A percentile compares a stretch with the other conserved stretches of the same genome.
Conservation (phyloP, 2,113 vertebrate species). For the Paratilapia polleni region DNA sequence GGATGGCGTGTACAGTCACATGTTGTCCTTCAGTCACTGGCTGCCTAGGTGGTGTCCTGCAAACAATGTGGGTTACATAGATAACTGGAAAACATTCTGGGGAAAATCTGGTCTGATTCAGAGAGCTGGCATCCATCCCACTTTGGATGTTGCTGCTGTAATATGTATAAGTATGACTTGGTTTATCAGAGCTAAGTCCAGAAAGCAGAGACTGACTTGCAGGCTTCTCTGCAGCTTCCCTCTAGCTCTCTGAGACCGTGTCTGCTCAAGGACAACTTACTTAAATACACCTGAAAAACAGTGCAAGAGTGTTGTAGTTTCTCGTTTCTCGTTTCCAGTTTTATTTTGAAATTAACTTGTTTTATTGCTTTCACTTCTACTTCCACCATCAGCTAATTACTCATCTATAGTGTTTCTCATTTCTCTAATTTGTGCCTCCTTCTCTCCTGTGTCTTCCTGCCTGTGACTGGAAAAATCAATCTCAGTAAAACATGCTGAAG, state of each 20-base stretch:
- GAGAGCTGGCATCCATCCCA: neutral
- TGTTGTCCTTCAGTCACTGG: neutral
- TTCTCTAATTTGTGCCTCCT: neutral
- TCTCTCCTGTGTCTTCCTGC: neutral
- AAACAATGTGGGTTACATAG: neutral
- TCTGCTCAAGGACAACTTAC: no score
- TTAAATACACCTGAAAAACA: no score
- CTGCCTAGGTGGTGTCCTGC: neutral
- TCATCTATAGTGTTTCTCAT: neutral
- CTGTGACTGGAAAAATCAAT: neutral
- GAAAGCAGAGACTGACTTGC: neutral
- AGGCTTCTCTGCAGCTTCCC: neutral
- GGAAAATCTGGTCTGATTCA: neutral
- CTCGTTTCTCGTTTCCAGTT: no score
- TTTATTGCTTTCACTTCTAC: neutral
- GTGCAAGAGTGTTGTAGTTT: no score
- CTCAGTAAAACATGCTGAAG: neutral
- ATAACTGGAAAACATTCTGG: neutral
- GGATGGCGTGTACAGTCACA: neutral
- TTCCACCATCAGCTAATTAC: neutral
- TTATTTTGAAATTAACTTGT: neutral
- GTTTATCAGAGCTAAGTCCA: neutral
- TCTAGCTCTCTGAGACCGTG: neutral
- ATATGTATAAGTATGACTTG: neutral
- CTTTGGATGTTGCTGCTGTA: rapidly evolving